phyloP scores from a whole-genome alignment of 2,113 vertebrate genomes.

The Sminthopsis crassicaudata region DNA sequence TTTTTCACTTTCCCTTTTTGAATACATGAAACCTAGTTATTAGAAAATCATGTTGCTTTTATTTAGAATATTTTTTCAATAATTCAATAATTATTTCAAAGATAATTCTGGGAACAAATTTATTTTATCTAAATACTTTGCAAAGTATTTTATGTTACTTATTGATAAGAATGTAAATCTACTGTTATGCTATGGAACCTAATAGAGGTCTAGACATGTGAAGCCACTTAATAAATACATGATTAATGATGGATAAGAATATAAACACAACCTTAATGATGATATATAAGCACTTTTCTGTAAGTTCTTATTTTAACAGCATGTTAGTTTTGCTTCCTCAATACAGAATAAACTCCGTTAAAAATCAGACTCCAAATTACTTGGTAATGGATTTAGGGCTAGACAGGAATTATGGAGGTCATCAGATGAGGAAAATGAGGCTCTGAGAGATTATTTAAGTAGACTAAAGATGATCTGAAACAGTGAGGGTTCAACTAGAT shows the following conservation, averaged over 20 bases:
- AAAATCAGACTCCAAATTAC: not conserved
- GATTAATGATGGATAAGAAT: not conserved
- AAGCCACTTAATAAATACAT: not conserved
- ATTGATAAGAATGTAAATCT: not conserved
- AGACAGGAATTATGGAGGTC: not conserved
- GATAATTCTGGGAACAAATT: conserved; percentile 22
- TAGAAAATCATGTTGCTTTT: conserved; percentile 28
- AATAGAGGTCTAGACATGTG: not conserved
- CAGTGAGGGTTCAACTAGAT: not conserved
- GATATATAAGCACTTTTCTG: not conserved
- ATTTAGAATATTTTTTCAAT: conserved; percentile 34
- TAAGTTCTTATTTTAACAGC: not conserved
- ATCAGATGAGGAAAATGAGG: not conserved
- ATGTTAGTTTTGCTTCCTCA: not conserved
- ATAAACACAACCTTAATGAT: not conserved
- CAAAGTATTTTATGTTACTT: not conserved
- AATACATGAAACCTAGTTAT: not conserved
- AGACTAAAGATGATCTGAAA: not conserved
- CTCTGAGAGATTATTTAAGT: not conserved
- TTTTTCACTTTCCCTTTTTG: not conserved
- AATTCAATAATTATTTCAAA: not conserved
- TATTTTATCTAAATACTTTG: not conserved
- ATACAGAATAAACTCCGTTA: not conserved
- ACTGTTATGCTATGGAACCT: not conserved
- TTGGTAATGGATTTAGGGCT: not conserved